Conservation (phyloP, 2,888 invertebrate species). For the Morinoia aosen region DNA sequence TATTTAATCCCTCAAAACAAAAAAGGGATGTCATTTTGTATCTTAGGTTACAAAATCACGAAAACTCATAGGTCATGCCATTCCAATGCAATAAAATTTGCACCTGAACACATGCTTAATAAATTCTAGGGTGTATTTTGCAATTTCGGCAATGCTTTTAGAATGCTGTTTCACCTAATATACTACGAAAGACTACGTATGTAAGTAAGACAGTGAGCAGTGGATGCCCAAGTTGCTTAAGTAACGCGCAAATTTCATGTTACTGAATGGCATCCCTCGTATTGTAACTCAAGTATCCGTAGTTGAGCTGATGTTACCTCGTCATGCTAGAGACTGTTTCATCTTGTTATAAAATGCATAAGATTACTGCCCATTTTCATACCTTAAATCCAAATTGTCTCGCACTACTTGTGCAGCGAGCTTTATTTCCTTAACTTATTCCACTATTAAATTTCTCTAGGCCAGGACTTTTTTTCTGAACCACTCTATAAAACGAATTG, state of each 20-base stretch:
- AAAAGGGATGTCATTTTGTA: background rate
- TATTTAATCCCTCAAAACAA: background rate
- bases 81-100: background rate
- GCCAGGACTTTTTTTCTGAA: background rate
- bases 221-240: background rate
- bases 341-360: background rate
- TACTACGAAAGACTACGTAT: background rate
- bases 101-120: background rate
- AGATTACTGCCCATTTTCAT: background rate
- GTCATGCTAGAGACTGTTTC: background rate
- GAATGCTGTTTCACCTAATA: background rate
- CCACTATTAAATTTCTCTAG: background rate
- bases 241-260: background rate
- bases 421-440: background rate
- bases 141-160: background rate
- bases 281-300: background rate
- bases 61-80: background rate
- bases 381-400: background rate
- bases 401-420: background rate
- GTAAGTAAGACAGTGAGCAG: background rate
- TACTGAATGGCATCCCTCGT: background rate
- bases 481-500: background rate
- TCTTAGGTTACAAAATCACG: background rate
- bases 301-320: background rate
- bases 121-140: background rate